Evolutionary conservation across 2,113 vertebrate species (phyloP).

Genomic region (Plotosus lineatus): DNA sequence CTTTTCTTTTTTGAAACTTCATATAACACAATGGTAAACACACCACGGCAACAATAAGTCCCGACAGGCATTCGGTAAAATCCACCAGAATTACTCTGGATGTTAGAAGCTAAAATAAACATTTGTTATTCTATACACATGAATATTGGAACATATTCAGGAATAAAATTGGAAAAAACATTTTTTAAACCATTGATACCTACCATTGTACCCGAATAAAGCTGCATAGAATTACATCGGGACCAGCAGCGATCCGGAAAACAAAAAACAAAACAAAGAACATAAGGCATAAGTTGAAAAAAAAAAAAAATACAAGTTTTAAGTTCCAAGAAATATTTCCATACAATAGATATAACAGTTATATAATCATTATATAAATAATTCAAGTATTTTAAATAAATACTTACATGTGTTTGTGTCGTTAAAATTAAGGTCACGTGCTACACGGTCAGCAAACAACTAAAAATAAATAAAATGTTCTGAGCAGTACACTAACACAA

Average conservation of each 20-base stretch:
- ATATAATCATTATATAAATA: neutral
- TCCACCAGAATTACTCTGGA: no score
- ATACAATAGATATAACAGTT: neutral
- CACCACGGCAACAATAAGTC: neutral
- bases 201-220: neutral
- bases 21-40: neutral
- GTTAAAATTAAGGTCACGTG: neutral
- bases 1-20: neutral
- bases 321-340: neutral
- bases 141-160: neutral
- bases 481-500: neutral
- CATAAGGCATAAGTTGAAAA: neutral
- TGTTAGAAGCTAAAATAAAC: no score
- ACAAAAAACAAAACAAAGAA: neutral
- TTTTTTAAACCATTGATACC: neutral
- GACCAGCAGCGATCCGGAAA: no score
- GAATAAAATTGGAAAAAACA: neutral
- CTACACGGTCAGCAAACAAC: neutral
- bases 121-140: no score
- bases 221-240: neutral
- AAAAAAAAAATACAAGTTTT: neutral
- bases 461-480: neutral
- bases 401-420: neutral
- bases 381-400: no score
- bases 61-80: neutral